Base-by-base conservation (phyloP, 2,797 vertebrate species). In the Hipposideros larvatus region DNA sequence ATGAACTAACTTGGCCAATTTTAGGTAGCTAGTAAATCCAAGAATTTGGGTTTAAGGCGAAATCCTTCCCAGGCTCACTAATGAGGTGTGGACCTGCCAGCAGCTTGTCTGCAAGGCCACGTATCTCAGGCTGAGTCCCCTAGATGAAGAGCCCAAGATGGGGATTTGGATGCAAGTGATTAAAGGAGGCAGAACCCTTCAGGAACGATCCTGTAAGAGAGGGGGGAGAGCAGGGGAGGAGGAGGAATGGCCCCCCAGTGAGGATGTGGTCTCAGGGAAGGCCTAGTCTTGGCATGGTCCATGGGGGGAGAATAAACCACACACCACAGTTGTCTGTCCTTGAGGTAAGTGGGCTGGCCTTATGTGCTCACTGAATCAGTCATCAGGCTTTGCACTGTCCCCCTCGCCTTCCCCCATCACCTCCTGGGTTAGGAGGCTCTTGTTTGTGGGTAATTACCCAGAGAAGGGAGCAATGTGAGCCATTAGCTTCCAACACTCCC, bases 11-110 rank as follows among this genome's bases (percentile, higher is more conserved):
- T 28, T 46, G 71, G 37, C 18, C 21, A 51, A 19, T 66, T 92
- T 88, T 70, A 75, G 48, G 83, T 24, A 66, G 24, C 41, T 77
- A 55, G 59, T 48, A 18, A 80, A 77, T 68, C 19, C 28, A 11
- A 73, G 79, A 83, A 53, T 55, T 34, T 68, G 51, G 21, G 82
- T 70, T 89, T 75, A n/a, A 93, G 41, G 63, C 22, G 34, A 89
- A 87, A 59, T 73, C 34, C 41, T n/a, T 91, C 24, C 24, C 34
- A 41, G 74, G 14, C 22, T 77, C 31, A 34, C 21, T 34, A 6
- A 7, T 18, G 70, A 51, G 1, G 7, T 10, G 3, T 57, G 31
- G 31, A 15, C 19, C 5, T 2, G 41, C 4, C 16, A 31, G 15
- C 1, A 10, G 24, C 22, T 34, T 2, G n/a, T 14, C 48, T 66